Evolutionary conservation across 1,140 invertebrate species (phyloP).

Genomic region (Leptonema lineaticorne): DNA sequence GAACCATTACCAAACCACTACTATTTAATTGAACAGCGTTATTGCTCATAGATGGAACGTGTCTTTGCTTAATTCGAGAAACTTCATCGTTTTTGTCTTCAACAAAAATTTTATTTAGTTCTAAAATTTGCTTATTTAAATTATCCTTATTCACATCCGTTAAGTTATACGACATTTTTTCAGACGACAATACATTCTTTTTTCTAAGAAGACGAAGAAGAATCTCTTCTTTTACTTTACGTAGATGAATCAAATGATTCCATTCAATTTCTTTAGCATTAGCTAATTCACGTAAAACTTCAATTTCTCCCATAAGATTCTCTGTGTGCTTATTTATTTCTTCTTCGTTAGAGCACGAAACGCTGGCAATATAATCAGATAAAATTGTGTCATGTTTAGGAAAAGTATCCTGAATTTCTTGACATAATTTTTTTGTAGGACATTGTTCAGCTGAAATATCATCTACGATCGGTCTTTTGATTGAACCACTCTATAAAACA

Average conservation of each 20-base stretch:
- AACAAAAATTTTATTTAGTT: constrained; percentile 30
- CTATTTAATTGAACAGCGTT: constrained; percentile 24
- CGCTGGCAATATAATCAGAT: constrained; percentile 60
- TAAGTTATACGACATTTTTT: constrained; percentile 24
- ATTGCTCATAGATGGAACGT: not conserved
- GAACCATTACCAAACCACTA: constrained; percentile 20
- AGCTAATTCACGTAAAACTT: constrained; percentile 66
- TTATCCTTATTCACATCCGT: constrained; percentile 25
- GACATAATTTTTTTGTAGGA: constrained; percentile 51
- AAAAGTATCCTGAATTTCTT: constrained; percentile 58
- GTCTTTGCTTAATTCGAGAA: constrained; percentile 6
- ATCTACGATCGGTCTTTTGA: constrained; percentile 27
- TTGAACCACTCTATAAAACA: constrained; percentile 17
- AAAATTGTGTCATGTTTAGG: constrained; percentile 59
- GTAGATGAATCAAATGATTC: constrained; percentile 76
- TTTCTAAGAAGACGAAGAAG: constrained; percentile 66
- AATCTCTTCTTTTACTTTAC: constrained; percentile 80
- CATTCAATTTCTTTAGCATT: constrained; percentile 79
- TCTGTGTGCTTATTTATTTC: constrained; percentile 62
- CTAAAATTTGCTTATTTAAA: constrained; percentile 22
- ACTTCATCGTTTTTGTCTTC: constrained; percentile 31
- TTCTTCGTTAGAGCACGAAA: constrained; percentile 57
- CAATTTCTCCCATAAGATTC: constrained; percentile 61
- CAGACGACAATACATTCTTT: constrained; percentile 53
- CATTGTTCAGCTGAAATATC: constrained; percentile 2